These are phyloP conservation scores for Macrotus californicus DNA, from an alignment of 2,113 vertebrate genomes.

Conservation along the genomic window DNA sequence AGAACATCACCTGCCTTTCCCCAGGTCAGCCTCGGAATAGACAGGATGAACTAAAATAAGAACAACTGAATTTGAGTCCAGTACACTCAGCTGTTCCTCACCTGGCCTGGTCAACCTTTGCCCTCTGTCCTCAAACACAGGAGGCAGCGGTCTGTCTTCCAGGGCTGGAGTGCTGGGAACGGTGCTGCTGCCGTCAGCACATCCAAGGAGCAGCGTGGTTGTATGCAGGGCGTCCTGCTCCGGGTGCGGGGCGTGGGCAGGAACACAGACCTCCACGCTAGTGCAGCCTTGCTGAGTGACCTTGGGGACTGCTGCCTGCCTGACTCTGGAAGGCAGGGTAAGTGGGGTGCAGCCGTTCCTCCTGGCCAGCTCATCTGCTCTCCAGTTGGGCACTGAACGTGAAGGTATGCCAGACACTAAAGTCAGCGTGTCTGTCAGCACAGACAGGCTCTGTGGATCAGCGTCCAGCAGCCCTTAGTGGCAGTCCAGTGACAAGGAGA, in stretches of 20 bases:
- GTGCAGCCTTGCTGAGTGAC: conserved; percentile 49
- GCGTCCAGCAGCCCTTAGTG: not conserved
- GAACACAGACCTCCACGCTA: not conserved
- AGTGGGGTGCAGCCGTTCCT: not conserved
- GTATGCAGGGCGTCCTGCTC: not conserved
- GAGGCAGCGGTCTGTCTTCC: not conserved
- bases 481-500: not conserved
- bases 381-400: not conserved
- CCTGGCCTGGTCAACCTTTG: not conserved
- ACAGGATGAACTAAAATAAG: not conserved
- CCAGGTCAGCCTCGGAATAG: not conserved
- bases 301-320: conserved; percentile 35
- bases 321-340: not conserved
- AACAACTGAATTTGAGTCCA: not conserved
- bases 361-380: not conserved
- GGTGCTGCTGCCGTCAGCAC: not conserved
- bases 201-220: not conserved
- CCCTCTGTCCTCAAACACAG: not conserved
- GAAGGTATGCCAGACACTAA: not conserved
- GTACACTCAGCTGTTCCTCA: not conserved
- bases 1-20: not conserved
- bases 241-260: fast-evolving
- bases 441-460: not conserved
- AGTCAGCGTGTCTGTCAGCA: not conserved
- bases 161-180: fast-evolving